These are phyloP conservation scores for Vireo griseus DNA, from an alignment of 2,797 vertebrate genomes.

Conservation along the genomic window DNA sequence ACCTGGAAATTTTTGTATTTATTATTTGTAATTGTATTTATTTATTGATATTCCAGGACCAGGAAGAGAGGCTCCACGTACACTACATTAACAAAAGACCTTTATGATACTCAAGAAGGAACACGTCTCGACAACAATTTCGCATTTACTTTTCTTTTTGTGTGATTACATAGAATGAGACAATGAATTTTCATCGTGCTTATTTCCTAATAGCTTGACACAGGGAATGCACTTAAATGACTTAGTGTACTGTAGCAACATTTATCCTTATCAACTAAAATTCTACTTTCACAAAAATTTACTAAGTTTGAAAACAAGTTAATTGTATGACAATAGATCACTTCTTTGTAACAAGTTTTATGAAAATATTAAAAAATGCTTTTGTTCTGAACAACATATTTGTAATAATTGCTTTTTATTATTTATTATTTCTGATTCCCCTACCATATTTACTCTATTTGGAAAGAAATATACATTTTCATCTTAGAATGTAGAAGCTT, in stretches of 20 bases:
- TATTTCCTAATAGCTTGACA: background rate
- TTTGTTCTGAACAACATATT: background rate
- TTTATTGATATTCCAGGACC: background rate
- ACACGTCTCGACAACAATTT: accelerated
- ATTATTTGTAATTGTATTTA: background rate
- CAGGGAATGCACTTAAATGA: background rate
- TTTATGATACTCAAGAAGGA: background rate
- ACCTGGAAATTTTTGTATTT: background rate
- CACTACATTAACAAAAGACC: background rate
- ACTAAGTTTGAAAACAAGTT: background rate
- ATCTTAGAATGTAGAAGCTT: background rate
- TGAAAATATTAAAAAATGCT: background rate
- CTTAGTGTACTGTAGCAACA: background rate
- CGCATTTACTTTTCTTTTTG: background rate
- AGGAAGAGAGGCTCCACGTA: background rate
- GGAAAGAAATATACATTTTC: background rate
- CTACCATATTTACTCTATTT: background rate
- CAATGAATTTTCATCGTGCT: background rate
- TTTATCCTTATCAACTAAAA: background rate
- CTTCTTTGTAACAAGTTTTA: background rate
- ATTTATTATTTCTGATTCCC: background rate
- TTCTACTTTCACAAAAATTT: background rate
- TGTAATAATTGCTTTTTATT: background rate
- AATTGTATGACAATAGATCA: background rate
- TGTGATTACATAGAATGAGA: background rate